Base-by-base conservation (phyloP, 2,888 invertebrate genomes). In the Drosophila flavopinicola region DNA sequence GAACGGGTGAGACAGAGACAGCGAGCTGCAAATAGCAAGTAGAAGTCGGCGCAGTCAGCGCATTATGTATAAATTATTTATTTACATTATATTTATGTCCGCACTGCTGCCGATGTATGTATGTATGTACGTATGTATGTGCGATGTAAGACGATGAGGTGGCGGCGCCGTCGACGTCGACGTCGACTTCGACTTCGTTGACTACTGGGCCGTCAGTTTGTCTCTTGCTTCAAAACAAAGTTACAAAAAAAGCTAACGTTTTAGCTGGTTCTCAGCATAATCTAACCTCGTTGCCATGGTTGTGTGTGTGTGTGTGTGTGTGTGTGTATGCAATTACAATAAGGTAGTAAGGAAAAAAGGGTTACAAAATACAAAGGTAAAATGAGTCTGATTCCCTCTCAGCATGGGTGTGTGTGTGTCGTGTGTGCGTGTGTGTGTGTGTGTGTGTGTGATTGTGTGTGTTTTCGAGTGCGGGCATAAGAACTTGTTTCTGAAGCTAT, bases 41-140 rank as follows among this genome's bases (percentile, higher is more conserved):
- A 25, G 37, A 64, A 38, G 53, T 37, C 61, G 72, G 59, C 78
- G 57, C 59, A 73, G 64, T 53, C 66, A 66, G 64, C 61, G 72
- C 74, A 78, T 87, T 85, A 85, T 87, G 67, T 83, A 85, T 79
- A 83, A 87, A 85, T 83, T 74, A 87, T 83, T 87, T 83, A 87
- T 83, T 83, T 87, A 82, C 76, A 76, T 87, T 85, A 80, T 74
- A 85, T 87, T 76, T 71, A 63, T 73, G 64, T 51, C 47, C 30
- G 54, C 57, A 47, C 48, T 44, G 38, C 10, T 53, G 20, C 20
- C 20, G 20, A 20, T 35, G 15, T 17, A 17, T 10, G 27, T 27
- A 27, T 9, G 9, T 32, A 11, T 6, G 15, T 25, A n/a, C 15
- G 11, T 13, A 39, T 39, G 39, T 11, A 24, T 13, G 27, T 44